phyloP scores from a whole-genome alignment of 2,888 invertebrate species.

The Byasa hedistus region DNA sequence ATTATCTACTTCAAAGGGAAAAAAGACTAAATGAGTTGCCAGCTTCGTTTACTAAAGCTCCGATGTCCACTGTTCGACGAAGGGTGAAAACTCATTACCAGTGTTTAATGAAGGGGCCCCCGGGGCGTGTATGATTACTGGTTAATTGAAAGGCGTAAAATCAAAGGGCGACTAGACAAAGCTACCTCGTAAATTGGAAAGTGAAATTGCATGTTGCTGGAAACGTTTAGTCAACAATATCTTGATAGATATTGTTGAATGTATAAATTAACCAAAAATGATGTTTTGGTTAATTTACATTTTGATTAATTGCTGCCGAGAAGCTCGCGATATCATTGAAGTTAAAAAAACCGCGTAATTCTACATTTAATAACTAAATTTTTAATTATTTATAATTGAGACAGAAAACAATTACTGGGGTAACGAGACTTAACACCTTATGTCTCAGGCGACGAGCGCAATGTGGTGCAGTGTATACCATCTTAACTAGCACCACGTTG shows the following conservation, averaged over 20 bases:
- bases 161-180: constrained; percentile 66
- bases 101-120: constrained; percentile 75
- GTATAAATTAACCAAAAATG: background rate
- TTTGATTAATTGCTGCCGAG: background rate
- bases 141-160: constrained; percentile 77
- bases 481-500: too few species aligned
- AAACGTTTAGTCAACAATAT: constrained; percentile 25
- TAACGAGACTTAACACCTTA: too few species aligned
- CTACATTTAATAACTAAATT: too few species aligned
- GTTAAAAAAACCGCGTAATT: background rate
- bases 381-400: too few species aligned
- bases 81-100: constrained; percentile 78
- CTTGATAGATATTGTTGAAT: constrained; percentile 22
- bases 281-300: too few species aligned
- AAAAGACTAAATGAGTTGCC: constrained; percentile 61
- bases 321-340: constrained; percentile 3
- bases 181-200: constrained; percentile 57
- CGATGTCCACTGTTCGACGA: constrained; percentile 72
- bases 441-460: too few species aligned
- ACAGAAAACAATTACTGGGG: too few species aligned
- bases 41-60: constrained; percentile 57
- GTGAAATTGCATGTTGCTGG: constrained; percentile 38
- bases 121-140: constrained; percentile 76
- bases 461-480: too few species aligned
- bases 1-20: constrained; percentile 47